phyloP scores from a whole-genome alignment of 1,140 invertebrate genomes.

The Leucophenga varia region DNA sequence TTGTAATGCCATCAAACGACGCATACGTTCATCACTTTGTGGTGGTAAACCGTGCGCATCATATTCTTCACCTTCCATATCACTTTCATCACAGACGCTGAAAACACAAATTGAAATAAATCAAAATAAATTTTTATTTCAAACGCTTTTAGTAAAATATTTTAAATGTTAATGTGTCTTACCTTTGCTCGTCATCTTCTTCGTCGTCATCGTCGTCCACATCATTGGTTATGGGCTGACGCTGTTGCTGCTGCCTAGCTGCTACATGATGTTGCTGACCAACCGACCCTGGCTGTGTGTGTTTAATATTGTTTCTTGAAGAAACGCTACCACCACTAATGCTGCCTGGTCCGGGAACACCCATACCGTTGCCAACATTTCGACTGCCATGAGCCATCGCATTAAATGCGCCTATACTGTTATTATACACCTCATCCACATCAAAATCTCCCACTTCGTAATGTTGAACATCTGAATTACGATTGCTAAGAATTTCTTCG shows the following conservation, averaged over 20 bases:
- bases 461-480: slow-evolving; percentile 73
- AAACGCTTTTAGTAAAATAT: slow-evolving; percentile 40
- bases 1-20: slow-evolving; percentile 56
- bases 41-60: slow-evolving; percentile 45
- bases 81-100: slow-evolving; percentile 33
- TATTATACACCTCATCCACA: slow-evolving; percentile 48
- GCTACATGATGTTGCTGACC: neutral
- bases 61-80: slow-evolving; percentile 29
- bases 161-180: slow-evolving; percentile 31
- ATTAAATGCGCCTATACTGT: slow-evolving; percentile 21
- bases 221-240: slow-evolving; percentile 60
- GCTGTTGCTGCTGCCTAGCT: slow-evolving; percentile 15
- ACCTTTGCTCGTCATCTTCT: slow-evolving; percentile 49
- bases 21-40: slow-evolving; percentile 52
- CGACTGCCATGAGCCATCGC: slow-evolving; percentile 35
- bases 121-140: too few species aligned
- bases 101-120: too few species aligned
- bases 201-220: slow-evolving; percentile 72
- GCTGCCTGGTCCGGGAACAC: slow-evolving; percentile 57
- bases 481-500: slow-evolving; percentile 74
- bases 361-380: slow-evolving; percentile 62
- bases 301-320: slow-evolving; percentile 34
- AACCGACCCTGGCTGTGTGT: slow-evolving; percentile 24
- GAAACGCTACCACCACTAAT: slow-evolving; percentile 39
- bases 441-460: slow-evolving; percentile 61